Conservation (phyloP, 2,113 vertebrate species). For the Hippolais icterina region DNA sequence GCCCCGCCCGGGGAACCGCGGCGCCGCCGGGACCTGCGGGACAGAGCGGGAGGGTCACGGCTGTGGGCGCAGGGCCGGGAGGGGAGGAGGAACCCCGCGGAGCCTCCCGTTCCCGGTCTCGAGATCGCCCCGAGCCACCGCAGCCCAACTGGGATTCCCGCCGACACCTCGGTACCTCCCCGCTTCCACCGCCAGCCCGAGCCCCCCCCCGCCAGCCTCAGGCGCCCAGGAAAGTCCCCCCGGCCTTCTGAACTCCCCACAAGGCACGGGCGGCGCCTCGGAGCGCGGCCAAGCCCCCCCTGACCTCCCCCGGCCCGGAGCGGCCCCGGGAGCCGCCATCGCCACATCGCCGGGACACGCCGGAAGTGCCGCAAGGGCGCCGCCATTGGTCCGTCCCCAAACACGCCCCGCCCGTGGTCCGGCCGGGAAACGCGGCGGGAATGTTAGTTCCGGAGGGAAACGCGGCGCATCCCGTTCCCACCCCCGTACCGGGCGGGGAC, state of each 20-base stretch:
- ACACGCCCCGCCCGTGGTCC: rapidly evolving
- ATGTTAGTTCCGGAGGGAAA: not conserved
- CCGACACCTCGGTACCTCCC: not conserved
- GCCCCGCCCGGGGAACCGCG: conserved; percentile 65
- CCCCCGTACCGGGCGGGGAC: rapidly evolving
- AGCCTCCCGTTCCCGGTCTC: not conserved
- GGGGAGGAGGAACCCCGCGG: rapidly evolving
- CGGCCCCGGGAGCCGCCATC: not conserved
- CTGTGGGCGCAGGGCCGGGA: not conserved
- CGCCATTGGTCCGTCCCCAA: not conserved
- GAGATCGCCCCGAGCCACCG: not conserved
- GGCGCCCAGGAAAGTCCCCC: rapidly evolving
- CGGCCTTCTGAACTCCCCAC: not conserved
- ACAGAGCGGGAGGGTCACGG: not conserved
- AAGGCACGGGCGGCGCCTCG: not conserved
- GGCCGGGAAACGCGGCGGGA: not conserved
- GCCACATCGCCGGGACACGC: not conserved
- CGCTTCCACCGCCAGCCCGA: not conserved
- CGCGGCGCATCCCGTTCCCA: not conserved
- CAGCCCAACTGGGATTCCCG: not conserved
- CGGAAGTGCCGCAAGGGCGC: not conserved
- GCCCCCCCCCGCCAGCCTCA: too few relatives aligned
- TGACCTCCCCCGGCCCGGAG: not conserved
- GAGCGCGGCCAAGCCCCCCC: not conserved
- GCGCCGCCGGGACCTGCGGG: conserved; percentile 11